Evolutionary conservation across 2,888 invertebrate genomes (phyloP), one percentile per base, ranked within the genome.

Genomic region (Alloplasta piceator): DNA sequence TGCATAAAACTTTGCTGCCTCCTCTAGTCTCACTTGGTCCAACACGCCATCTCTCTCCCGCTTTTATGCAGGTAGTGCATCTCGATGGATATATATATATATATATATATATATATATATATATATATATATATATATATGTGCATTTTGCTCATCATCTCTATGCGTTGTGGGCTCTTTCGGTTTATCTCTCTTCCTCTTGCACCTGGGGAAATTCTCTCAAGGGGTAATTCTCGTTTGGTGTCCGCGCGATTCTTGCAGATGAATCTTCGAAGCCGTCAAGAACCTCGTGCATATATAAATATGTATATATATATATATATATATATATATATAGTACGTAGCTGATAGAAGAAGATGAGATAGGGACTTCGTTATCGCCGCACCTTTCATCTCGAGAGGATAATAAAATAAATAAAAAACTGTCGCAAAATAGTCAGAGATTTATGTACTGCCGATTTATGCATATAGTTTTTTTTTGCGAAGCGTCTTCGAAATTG

Each of bases 1-100:
- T 81, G 84, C 77, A 83, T 83, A 83, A 84, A 83, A 83, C 81
- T 79, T 75, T 73, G 80, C 71, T 67, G 67, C 74, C 75, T 76
- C 61, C 26, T 75, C 75, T 26, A 41, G 67, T 67, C 75, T 71
- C 83, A 76, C 81, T 83, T 84, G 84, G 73, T 83, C 82, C 77
- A 76, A 67, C 67, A 63, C 67, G 70, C 72, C 63, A 74, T 68
- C 78, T 83, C 61, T 67, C 77, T 76, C 73, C 73, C 48, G 1
- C 26, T 26, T 26, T 26, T 26, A 26, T 26, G 26, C 26, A 26
- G 26, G 26, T 26, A 26, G 26, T 16, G n/a, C 16, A 56, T 26
- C 12, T 14, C 66, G 7, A 6, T 9, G 10, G 10, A 10, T 1
- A 10, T 43, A 43, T 43, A 12, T 14, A 12, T 12, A 52, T 50